phyloP scores from a whole-genome alignment of 2,113 vertebrate species.

The Cochlearius cochlearius region DNA sequence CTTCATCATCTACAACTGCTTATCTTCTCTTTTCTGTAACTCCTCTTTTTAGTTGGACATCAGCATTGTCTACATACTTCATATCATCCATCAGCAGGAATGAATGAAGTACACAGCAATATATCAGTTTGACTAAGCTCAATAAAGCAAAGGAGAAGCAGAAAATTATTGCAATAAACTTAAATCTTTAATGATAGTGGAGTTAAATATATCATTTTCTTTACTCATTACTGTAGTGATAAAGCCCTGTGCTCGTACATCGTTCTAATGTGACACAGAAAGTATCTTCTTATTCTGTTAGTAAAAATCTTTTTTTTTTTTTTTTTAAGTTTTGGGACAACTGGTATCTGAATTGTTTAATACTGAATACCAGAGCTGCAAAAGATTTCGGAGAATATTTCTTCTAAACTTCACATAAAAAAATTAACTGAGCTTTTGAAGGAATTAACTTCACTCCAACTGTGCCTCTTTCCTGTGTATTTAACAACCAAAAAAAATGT shows the following conservation, averaged over 20 bases:
- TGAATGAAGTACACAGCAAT: constrained; percentile 54
- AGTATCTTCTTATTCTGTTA: neutral
- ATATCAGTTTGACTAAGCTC: constrained; percentile 46
- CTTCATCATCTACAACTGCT: constrained; percentile 52
- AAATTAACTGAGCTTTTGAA: neutral
- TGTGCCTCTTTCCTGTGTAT: neutral
- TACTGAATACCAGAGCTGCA: neutral
- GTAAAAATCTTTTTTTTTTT: neutral
- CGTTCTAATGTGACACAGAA: neutral
- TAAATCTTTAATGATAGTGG: constrained; percentile 40
- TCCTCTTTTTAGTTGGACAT: constrained; percentile 39
- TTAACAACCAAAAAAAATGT: neutral
- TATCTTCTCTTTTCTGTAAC: constrained; percentile 49
- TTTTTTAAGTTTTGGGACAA: neutral
- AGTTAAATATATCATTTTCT: constrained; percentile 42
- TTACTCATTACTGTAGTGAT: constrained; percentile 27
- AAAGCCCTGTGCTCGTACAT: neutral
- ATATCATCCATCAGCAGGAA: constrained; percentile 39
- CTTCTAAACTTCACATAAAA: neutral
- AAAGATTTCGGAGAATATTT: neutral
- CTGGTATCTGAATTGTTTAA: neutral
- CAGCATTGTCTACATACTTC: neutral
- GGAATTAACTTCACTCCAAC: neutral
- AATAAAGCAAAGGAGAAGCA: constrained; percentile 29
- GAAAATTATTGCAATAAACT: constrained; percentile 55